A percentile compares a stretch with the other conserved stretches of the same genome.
phyloP scores from a whole-genome alignment of 2,888 invertebrate genomes.

The Xylota sylvarum region DNA sequence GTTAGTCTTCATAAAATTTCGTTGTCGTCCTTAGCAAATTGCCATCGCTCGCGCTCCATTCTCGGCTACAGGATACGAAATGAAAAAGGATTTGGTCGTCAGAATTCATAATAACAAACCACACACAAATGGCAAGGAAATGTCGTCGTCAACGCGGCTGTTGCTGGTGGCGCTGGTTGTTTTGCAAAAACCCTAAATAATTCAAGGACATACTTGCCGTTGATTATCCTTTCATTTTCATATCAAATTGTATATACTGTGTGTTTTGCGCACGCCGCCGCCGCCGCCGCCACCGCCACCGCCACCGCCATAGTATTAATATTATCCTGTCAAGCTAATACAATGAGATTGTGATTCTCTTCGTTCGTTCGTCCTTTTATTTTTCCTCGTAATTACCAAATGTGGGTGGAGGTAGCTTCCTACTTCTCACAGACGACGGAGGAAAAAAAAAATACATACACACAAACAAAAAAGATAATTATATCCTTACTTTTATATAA shows the following conservation, averaged over 20 bases:
- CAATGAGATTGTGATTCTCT: slow-evolving; percentile 67
- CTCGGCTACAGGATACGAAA: slow-evolving; percentile 8
- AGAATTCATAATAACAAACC: slow-evolving; percentile 54
- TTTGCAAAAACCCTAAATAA: slow-evolving; percentile 53
- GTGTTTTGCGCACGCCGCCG: slow-evolving; percentile 16
- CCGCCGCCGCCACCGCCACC: slow-evolving; percentile 17
- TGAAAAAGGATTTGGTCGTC: slow-evolving; percentile 42
- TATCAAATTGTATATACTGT: slow-evolving; percentile 43
- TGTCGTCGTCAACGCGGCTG: slow-evolving; percentile 15
- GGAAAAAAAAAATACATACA: not conserved
- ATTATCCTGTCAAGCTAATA: slow-evolving; percentile 68
- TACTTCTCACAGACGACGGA: slow-evolving; percentile 22
- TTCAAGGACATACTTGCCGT: slow-evolving; percentile 71
- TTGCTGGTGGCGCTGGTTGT: slow-evolving; percentile 12
- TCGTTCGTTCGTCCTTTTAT: slow-evolving; percentile 42
- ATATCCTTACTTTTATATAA: slow-evolving; percentile 44
- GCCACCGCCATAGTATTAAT: slow-evolving; percentile 47
- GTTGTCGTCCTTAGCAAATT: slow-evolving; percentile 7
- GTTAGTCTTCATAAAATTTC: slow-evolving; percentile 46
- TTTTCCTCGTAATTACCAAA: slow-evolving; percentile 33
- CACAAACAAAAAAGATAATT: slow-evolving; percentile 54
- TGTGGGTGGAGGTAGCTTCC: slow-evolving; percentile 26
- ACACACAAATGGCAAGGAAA: slow-evolving; percentile 26
- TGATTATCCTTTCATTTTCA: slow-evolving; percentile 74
- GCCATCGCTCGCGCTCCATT: not conserved